Base-by-base conservation (phyloP, 2,113 vertebrate genomes). In the Megalops atlanticus region DNA sequence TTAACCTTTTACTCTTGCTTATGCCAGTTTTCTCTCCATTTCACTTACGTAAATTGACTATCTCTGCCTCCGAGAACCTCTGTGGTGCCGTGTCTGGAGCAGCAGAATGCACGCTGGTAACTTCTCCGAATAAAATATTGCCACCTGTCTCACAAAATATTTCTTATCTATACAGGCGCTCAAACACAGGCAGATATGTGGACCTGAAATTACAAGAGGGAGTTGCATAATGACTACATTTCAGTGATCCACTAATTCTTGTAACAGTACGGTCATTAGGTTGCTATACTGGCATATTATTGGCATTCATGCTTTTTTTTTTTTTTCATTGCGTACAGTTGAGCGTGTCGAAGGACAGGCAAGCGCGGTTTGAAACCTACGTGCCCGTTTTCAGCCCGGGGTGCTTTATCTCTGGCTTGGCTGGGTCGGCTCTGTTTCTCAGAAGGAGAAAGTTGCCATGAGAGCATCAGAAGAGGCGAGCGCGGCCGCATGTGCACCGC, bases 371-470 rank as follows among this genome's bases (percentile, higher is more conserved):
- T 47, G 3, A 8, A 1, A 64, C 64, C 40, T 36, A n/a, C n/a
- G 49, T 27, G 58, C 31, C 58, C 8, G 18, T 35, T 40, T 2
- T 41, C n/a, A 15, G 73, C 2, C 1, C 8, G 12, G 0, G 58
- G 58, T 64, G n/a, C n/a, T 64, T 64, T 75, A 31, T 74, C 18
- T n/a, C 4, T 31, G 10, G 1, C 58, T 24, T 45, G 39, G 15
- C 24, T 47, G 74, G 39, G n/a, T 76, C 39, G 38, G 45, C 58
- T 49, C n/a, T 39, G 71, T 54, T 80, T 80, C 79, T 75, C 52
- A 33, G 79, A 81, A 75, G n/a, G 10, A 38, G 24, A 43, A 58
- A 39, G 31, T 58, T 35, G 24, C 36, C 8, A 31, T 18, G 41
- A 49, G 33, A 71, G 39, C 38, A 31, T 36, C 0, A 18, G 40